A percentile compares a stretch with the other conserved stretches of the same genome.
These are phyloP conservation scores for Elachura formosa DNA, from an alignment of 2,113 vertebrate species.

Conservation along the genomic window DNA sequence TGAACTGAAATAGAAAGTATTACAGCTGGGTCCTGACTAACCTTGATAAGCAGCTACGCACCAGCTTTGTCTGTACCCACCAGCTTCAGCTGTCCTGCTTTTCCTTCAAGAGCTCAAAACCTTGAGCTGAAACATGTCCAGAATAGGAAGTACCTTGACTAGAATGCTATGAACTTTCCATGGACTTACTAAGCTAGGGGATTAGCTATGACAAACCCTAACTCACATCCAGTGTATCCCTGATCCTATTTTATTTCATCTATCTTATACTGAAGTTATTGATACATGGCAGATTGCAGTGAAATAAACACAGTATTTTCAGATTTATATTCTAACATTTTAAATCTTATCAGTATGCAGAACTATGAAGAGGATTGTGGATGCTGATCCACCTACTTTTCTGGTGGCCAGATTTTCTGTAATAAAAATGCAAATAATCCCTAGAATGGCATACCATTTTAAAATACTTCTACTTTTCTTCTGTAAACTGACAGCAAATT, in stretches of 20 bases:
- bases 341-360: constrained; percentile 1
- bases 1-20: not conserved
- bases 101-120: not conserved
- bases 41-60: not conserved
- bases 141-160: not conserved
- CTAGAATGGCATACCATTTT: constrained; percentile 1
- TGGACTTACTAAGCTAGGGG: not conserved
- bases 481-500: constrained; percentile 4
- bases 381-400: constrained; percentile 17
- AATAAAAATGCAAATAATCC: constrained; percentile 36
- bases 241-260: not conserved
- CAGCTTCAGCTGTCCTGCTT: not conserved
- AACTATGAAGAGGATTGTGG: not conserved
- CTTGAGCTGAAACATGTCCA: not conserved
- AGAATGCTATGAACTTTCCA: not conserved
- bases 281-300: not conserved
- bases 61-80: not conserved
- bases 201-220: not conserved
- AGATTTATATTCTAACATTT: constrained; percentile 9
- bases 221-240: not conserved
- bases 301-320: constrained; percentile 22
- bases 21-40: not conserved
- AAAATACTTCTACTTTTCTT: not conserved
- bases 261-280: not conserved
- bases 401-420: constrained; percentile 4